Conservation (phyloP, 2,113 vertebrate genomes). For the Lepus europaeus region DNA sequence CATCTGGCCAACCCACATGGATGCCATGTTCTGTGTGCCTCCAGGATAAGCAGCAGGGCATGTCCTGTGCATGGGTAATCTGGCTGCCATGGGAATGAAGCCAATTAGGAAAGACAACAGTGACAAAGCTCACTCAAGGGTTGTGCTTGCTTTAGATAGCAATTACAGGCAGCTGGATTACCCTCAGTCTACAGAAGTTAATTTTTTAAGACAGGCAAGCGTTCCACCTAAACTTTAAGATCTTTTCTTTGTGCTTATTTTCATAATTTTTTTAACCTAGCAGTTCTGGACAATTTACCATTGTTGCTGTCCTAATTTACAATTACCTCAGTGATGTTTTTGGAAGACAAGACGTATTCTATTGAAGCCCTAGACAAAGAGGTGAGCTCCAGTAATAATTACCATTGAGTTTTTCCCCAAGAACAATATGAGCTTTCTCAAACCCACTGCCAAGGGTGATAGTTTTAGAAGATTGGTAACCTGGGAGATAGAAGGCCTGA, state of each 20-base stretch:
- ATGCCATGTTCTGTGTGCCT: slow-evolving; percentile 54
- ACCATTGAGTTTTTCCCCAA: not conserved
- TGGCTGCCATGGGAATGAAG: slow-evolving; percentile 60
- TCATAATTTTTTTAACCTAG: not conserved
- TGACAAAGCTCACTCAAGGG: slow-evolving; percentile 2
- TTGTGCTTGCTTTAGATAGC: slow-evolving; percentile 43
- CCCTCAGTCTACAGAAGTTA: not conserved
- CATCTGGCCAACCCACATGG: slow-evolving; percentile 61
- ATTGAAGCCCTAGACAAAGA: not conserved
- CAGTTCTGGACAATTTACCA: not conserved
- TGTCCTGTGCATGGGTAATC: slow-evolving; percentile 41
- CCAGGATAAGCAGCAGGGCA: slow-evolving; percentile 32
- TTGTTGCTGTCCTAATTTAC: not conserved
- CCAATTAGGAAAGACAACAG: slow-evolving; percentile 42
- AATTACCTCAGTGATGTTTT: not conserved
- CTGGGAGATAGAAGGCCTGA: not conserved
- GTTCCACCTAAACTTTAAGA: slow-evolving; percentile 17
- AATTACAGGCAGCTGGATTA: slow-evolving; percentile 3
- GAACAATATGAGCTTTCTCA: not conserved
- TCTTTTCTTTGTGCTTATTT: not conserved
- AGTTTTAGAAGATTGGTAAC: not conserved
- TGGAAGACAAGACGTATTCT: not conserved
- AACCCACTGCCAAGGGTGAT: not conserved
- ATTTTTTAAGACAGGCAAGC: slow-evolving; percentile 14
- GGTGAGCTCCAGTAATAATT: not conserved